Conservation (phyloP, 2,797 vertebrate genomes). For the Melanotaenia parkinsoni region DNA sequence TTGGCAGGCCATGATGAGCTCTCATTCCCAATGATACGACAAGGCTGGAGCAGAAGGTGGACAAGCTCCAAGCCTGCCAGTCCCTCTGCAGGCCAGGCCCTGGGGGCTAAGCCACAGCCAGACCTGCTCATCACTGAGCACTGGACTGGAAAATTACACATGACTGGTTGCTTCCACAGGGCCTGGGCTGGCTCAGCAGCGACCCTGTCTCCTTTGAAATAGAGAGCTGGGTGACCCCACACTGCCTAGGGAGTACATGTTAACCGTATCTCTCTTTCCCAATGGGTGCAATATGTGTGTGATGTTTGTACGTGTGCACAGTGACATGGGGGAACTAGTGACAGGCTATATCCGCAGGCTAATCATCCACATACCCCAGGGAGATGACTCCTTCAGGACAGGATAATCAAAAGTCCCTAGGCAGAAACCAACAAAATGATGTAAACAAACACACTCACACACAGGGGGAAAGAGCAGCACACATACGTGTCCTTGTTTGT, state of each 20-base stretch:
- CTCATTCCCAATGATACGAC: slow-evolving; percentile 72
- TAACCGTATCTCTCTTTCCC: slow-evolving; percentile 64
- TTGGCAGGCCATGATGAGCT: slow-evolving; percentile 72
- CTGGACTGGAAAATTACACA: slow-evolving; percentile 81
- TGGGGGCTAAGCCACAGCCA: slow-evolving; percentile 59
- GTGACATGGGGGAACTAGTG: slow-evolving; percentile 43
- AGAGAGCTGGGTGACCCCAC: slow-evolving; percentile 81
- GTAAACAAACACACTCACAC: slow-evolving; percentile 58
- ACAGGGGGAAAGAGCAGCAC: slow-evolving; percentile 25
- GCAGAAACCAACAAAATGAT: slow-evolving; percentile 56
- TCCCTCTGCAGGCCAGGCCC: slow-evolving; percentile 61
- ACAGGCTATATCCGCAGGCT: slow-evolving; percentile 69
- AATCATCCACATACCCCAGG: slow-evolving; percentile 60
- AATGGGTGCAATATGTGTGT: slow-evolving; percentile 39
- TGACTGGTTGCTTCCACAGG: slow-evolving; percentile 79
- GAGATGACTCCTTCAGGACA: slow-evolving; percentile 61
- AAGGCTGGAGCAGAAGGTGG: slow-evolving; percentile 74
- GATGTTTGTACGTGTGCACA: slow-evolving; percentile 31
- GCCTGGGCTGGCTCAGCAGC: slow-evolving; percentile 62
- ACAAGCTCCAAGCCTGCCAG: slow-evolving; percentile 73
- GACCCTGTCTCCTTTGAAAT: slow-evolving; percentile 80
- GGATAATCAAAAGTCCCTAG: slow-evolving; percentile 61
- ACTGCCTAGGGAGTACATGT: slow-evolving; percentile 68
- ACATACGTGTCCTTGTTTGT: slow-evolving; percentile 66
- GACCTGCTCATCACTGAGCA: slow-evolving; percentile 77